Conservation (phyloP, 2,888 invertebrate species). For the Magallana nippona region DNA sequence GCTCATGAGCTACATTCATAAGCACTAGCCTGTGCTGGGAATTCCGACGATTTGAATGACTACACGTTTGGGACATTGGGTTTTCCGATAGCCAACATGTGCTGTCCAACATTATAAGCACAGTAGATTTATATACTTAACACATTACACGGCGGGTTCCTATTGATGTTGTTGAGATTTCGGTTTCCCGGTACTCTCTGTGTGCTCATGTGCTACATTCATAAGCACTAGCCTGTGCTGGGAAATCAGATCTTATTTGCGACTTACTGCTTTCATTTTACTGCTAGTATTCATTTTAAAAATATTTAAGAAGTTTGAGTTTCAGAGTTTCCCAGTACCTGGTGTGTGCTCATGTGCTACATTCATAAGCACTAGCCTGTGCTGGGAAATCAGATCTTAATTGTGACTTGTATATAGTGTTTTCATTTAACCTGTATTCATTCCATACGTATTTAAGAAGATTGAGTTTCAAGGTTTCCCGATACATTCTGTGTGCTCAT, state of each 20-base stretch:
- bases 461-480: background rate
- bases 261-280: no score
- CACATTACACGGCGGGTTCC: no score
- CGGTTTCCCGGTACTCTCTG: background rate
- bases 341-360: no score
- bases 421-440: no score
- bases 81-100: background rate
- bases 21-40: background rate
- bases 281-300: no score
- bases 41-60: background rate
- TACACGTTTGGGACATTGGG: background rate
- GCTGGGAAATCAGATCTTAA: background rate
- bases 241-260: background rate
- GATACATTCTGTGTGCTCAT: background rate
- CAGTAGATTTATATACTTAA: no score
- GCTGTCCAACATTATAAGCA: no score
- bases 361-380: no score
- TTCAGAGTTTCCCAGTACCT: background rate
- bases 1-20: background rate
- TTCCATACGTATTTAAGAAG: no score
- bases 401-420: no score
- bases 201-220: background rate
- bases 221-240: background rate
- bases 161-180: no score
- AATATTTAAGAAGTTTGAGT: background rate